Evolutionary conservation across 2,113 vertebrate genomes (phyloP).

Genomic region (Brevimyrus niger): DNA sequence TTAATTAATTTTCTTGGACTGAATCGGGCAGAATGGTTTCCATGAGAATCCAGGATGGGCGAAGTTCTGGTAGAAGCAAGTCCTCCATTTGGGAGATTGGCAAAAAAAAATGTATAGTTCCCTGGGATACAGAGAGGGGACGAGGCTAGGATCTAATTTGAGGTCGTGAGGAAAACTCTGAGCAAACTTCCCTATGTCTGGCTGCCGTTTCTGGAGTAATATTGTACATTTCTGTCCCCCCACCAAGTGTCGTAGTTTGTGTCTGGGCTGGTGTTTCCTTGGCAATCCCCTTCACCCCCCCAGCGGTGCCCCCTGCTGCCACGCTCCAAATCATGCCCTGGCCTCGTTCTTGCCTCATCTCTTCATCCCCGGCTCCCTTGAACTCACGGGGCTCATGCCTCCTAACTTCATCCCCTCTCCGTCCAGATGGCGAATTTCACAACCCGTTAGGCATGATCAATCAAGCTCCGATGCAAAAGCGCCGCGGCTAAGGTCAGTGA

Average conservation of each 20-base stretch:
- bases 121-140: neutral
- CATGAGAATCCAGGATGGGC: neutral
- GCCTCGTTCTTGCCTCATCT: constrained; percentile 40
- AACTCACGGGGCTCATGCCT: constrained; percentile 29
- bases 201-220: neutral
- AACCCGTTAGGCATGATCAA: constrained; percentile 66
- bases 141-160: neutral
- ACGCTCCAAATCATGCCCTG: constrained; percentile 16
- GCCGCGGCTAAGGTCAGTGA: constrained; percentile 61
- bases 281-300: neutral
- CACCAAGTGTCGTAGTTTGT: neutral
- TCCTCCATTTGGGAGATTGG: neutral
- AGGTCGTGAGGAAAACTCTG: neutral
- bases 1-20: constrained; percentile 6
- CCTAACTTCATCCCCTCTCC: constrained; percentile 47
- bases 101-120: neutral
- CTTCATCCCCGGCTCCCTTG: constrained; percentile 27
- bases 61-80: neutral
- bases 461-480: constrained; percentile 58
- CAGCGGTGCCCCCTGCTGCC: neutral
- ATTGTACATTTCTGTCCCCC: neutral
- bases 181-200: neutral
- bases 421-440: constrained; percentile 74
- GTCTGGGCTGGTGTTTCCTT: neutral
- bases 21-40: neutral